A percentile compares a stretch with the other conserved stretches of the same genome.
These are phyloP conservation scores for Cydia amplana DNA, from an alignment of 1,140 invertebrate species.

Conservation along the genomic window DNA sequence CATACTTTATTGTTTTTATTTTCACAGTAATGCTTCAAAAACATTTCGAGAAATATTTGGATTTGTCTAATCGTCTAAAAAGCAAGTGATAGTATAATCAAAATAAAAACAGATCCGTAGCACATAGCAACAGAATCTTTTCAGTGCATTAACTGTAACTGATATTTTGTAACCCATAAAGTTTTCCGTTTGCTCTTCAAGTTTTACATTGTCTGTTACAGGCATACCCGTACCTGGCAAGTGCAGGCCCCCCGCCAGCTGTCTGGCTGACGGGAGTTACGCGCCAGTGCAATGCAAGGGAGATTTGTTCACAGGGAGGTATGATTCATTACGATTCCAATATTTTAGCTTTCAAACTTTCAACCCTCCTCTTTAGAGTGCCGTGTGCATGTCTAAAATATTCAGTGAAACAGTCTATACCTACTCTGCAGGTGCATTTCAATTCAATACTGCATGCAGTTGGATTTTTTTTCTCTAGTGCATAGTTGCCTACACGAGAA, in stretches of 20 bases:
- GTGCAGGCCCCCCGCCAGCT: constrained; percentile 72
- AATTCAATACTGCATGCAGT: background rate
- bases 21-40: too few species aligned
- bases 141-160: too few species aligned
- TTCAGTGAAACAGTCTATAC: background rate
- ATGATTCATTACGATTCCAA: constrained; percentile 35
- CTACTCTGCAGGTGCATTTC: background rate
- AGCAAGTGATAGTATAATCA: too few species aligned
- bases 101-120: too few species aligned
- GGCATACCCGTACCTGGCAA: constrained; percentile 33
- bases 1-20: too few species aligned
- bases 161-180: too few species aligned
- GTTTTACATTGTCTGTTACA: constrained; percentile 4
- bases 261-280: constrained; percentile 78
- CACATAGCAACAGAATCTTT: too few species aligned
- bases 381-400: constrained; percentile 15
- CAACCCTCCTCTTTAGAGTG: background rate
- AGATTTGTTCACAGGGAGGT: constrained; percentile 78
- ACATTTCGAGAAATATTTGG: too few species aligned
- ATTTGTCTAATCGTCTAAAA: too few species aligned
- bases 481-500: background rate
- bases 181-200: too few species aligned
- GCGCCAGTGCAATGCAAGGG: constrained; percentile 82
- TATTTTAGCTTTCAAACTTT: background rate
- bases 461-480: background rate